phyloP scores from a whole-genome alignment of 2,113 vertebrate genomes.

The Pachyramphus minor region DNA sequence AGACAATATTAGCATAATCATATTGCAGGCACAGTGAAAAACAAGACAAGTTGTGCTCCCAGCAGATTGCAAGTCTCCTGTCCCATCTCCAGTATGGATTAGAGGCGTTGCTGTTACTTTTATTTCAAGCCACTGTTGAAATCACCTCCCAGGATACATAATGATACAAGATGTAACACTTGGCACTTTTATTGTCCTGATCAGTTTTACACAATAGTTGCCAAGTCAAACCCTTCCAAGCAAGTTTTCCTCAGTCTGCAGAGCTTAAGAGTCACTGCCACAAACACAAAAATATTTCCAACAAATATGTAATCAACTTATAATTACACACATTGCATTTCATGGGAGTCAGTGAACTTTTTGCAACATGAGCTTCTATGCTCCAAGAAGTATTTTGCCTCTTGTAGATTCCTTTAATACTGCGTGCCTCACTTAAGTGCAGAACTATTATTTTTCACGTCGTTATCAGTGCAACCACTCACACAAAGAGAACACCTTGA shows the following conservation, averaged over 20 bases:
- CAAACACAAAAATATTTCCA: background rate
- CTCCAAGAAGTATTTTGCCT: background rate
- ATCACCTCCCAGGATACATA: background rate
- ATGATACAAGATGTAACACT: fast-evolving
- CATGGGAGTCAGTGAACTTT: background rate
- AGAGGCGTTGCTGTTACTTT: background rate
- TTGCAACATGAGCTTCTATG: fast-evolving
- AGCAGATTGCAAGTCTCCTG: background rate
- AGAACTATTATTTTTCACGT: background rate
- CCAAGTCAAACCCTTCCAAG: background rate
- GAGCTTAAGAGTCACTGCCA: background rate
- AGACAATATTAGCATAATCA: background rate
- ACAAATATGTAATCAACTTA: background rate
- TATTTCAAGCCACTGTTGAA: background rate
- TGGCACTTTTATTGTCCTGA: background rate
- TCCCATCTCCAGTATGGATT: background rate
- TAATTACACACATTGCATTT: background rate
- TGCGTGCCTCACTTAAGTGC: background rate
- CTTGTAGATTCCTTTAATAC: background rate
- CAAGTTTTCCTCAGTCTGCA: background rate
- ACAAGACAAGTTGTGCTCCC: background rate
- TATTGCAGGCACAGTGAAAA: background rate
- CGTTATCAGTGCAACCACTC: background rate
- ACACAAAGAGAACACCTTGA: background rate
- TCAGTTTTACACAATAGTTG: background rate